Percentiles rank a stretch among this genome's conserved stretches.
phyloP scores from a whole-genome alignment of 1,140 invertebrate genomes.

The Lasioglossum albipes region DNA sequence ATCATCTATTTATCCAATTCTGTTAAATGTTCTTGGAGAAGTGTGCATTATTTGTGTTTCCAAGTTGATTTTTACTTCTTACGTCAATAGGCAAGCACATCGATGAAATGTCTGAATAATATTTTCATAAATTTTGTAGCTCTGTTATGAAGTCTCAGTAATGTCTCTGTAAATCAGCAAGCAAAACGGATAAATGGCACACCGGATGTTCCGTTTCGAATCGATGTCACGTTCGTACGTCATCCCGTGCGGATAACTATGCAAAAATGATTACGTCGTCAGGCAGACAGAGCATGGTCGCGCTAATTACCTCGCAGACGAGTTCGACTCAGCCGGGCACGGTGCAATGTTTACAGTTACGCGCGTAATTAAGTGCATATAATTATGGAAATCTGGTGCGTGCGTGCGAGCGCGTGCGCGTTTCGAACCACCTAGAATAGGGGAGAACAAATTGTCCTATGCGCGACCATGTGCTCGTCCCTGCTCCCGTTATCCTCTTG shows the following conservation, averaged over 20 bases:
- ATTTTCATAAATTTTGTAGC: no score
- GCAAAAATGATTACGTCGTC: background rate
- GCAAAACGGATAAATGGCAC: background rate
- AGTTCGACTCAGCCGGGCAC: background rate
- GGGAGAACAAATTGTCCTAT: constrained; percentile 3
- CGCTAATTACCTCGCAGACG: constrained; percentile 8
- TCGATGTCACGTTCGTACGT: no score
- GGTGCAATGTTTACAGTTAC: constrained; percentile 25
- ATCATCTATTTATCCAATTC: no score
- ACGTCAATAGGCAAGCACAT: no score
- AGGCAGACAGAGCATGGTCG: background rate
- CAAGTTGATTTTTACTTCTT: no score
- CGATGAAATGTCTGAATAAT: no score
- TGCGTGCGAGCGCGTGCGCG: background rate
- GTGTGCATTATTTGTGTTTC: no score
- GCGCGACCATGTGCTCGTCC: background rate
- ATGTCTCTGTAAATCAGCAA: no score
- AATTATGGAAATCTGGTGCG: constrained; percentile 8
- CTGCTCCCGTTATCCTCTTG: constrained; percentile 37
- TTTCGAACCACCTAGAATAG: no score
- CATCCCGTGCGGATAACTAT: background rate
- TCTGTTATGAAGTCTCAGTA: no score
- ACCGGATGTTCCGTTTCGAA: background rate
- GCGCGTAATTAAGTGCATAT: constrained; percentile 11
- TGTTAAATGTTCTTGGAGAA: no score